Conservation (phyloP, 2,888 invertebrate species). For the Troilus luridus region DNA sequence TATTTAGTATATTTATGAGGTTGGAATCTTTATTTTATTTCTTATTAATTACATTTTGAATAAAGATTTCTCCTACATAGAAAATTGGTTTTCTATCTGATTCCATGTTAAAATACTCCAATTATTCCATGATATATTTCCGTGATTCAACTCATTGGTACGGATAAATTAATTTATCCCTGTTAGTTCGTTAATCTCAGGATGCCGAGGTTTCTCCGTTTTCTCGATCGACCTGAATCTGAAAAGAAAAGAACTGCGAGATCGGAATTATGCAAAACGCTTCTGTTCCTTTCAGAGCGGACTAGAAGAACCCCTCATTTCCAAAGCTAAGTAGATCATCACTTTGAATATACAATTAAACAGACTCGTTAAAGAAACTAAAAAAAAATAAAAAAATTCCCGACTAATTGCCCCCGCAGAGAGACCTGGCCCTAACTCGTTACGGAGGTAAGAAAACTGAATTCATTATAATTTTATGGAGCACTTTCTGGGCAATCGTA, state of each 20-base stretch:
- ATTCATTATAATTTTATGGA: conserved; percentile 16
- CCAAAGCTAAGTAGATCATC: conserved; percentile 37
- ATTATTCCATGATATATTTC: too few species aligned
- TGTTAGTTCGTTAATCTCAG: not conserved
- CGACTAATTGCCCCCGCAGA: not conserved
- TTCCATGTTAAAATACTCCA: too few species aligned
- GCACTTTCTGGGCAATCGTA: not conserved
- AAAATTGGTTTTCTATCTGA: too few species aligned
- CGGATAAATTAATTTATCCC: not conserved
- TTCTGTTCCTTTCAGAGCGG: not conserved
- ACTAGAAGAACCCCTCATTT: not conserved
- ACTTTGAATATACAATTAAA: conserved; percentile 33
- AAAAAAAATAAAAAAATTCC: not conserved
- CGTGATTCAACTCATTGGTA: too few species aligned
- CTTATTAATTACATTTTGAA: too few species aligned
- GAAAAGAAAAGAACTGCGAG: not conserved
- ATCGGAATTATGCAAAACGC: not conserved
- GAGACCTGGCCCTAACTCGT: not conserved
- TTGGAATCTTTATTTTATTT: too few species aligned
- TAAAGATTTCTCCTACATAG: too few species aligned
- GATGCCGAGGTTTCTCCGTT: not conserved
- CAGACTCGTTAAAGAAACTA: not conserved
- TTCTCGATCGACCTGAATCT: not conserved
- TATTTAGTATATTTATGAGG: too few species aligned
- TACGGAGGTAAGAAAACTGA: conserved; percentile 32